Conservation (phyloP, 2,113 vertebrate genomes). For the Halichoerus grypus region DNA sequence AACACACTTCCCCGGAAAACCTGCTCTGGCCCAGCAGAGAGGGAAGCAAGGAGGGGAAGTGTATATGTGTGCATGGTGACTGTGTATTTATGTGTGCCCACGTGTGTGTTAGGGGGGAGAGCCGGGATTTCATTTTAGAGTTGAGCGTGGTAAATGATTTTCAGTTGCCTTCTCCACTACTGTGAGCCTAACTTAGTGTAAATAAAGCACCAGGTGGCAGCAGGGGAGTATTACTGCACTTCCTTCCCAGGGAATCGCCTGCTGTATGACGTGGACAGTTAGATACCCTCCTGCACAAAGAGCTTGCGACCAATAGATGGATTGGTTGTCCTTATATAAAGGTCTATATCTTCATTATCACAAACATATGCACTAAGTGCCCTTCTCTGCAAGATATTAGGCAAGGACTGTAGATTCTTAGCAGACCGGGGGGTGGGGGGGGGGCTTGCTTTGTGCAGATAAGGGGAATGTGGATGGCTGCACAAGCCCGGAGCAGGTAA, state of each 20-base stretch:
- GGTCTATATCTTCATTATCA: neutral
- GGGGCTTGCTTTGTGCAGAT: neutral
- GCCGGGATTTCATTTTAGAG: neutral
- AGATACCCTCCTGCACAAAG: slow-evolving; percentile 41
- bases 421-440: neutral
- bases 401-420: neutral
- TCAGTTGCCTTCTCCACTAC: neutral
- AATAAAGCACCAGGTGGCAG: slow-evolving; percentile 70
- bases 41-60: neutral
- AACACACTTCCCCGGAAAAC: neutral
- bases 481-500: neutral
- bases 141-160: neutral
- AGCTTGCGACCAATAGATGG: slow-evolving; percentile 5
- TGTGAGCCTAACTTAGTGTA: neutral
- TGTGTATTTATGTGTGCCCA: neutral
- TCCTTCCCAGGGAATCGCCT: neutral
- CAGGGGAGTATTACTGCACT: neutral
- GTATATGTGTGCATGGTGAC: neutral
- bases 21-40: neutral
- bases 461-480: neutral
- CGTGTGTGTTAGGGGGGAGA: neutral
- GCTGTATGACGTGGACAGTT: neutral
- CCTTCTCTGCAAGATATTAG: neutral
- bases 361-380: neutral
- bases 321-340: neutral